Evolutionary conservation across 2,888 invertebrate genomes (phyloP), one percentile per base, ranked within the genome.

Genomic region (Xestia sexstrigata): DNA sequence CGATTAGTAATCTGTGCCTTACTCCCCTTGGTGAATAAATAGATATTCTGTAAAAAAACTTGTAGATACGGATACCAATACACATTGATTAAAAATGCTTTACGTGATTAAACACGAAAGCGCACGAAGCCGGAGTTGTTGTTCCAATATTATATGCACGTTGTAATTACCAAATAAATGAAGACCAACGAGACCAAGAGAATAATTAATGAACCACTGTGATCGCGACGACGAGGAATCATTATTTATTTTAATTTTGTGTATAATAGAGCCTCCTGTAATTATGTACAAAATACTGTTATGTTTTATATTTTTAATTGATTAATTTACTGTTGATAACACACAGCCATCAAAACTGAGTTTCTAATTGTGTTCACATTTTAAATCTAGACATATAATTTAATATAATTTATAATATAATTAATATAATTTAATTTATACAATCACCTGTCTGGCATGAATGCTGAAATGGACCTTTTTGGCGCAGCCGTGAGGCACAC

Each of bases 121-220:
- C 20, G 13, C 35, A n/a, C 30, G 13, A 39, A 78, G 20, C 47
- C 39, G n/a, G n/a, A 30, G 55, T 17, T 20, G 30, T 55, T 55
- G n/a, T 65, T 47, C 20, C 42, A 74, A 79, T 55, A 68, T 63
- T 63, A 79, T 55, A 68, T 63, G 63, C n/a, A 74, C 15, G 15
- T n/a, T 52, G 7, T 74, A 79, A 79, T 80, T 67, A 73, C 66
- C 60, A 68, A 81, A 68, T 81, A 65, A n/a, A n/a, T 15, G 15
- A 49, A 42, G 55, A 66, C 17, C 35, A 62, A 15, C 17, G 45
- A 20, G 5, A 55, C 55, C 35, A 47, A n/a, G 47, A 62, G 26
- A 81, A 74, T 74, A 81, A 69, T 68, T 49, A 81, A 69, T 69
- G 63, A 58, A 49, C n/a, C 35, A 2, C 63, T 58, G 23, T 35